Evolutionary conservation across 1,140 invertebrate species (phyloP).

Genomic region (Artemia franciscana): DNA sequence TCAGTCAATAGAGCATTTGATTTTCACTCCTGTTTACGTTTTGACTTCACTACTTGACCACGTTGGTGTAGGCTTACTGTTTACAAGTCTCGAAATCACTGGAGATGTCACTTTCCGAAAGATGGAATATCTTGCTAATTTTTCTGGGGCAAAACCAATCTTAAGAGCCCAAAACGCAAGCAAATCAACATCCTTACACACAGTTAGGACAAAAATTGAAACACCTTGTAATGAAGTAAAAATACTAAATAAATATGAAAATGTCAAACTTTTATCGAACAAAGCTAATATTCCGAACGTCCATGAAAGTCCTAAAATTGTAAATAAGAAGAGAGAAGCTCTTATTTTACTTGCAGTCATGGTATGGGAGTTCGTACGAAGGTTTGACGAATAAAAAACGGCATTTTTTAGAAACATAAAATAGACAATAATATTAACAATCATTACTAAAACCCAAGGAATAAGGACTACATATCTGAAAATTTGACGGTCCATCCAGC

Average conservation of each 20-base stretch:
- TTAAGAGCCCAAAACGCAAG: conserved; percentile 7
- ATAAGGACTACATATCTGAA: conserved; percentile 22
- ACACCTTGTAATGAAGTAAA: conserved; percentile 14
- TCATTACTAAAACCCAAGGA: conserved; percentile 20
- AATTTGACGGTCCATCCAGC: conserved; percentile 21
- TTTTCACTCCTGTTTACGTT: too few relatives aligned
- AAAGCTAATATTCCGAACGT: conserved; percentile 13
- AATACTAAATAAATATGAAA: conserved; percentile 14
- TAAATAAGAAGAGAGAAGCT: conserved; percentile 21
- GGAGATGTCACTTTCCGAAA: too few relatives aligned
- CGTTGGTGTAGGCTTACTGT: too few relatives aligned
- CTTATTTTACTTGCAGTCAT: conserved; percentile 19
- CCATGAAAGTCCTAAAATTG: conserved; percentile 17
- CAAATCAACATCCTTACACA: conserved; percentile 9
- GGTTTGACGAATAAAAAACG: conserved; percentile 17
- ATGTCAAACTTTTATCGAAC: conserved; percentile 8
- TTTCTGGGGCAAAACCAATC: neutral
- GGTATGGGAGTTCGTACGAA: conserved; percentile 19
- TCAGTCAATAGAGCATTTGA: too few relatives aligned
- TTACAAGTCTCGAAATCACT: too few relatives aligned
- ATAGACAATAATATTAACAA: conserved; percentile 21
- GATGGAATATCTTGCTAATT: too few relatives aligned
- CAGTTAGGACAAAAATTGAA: conserved; percentile 16
- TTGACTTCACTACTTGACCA: too few relatives aligned
- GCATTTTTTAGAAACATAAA: conserved; percentile 18